Conservation (phyloP, 2,113 vertebrate genomes). For the Coreoperca whiteheadi region DNA sequence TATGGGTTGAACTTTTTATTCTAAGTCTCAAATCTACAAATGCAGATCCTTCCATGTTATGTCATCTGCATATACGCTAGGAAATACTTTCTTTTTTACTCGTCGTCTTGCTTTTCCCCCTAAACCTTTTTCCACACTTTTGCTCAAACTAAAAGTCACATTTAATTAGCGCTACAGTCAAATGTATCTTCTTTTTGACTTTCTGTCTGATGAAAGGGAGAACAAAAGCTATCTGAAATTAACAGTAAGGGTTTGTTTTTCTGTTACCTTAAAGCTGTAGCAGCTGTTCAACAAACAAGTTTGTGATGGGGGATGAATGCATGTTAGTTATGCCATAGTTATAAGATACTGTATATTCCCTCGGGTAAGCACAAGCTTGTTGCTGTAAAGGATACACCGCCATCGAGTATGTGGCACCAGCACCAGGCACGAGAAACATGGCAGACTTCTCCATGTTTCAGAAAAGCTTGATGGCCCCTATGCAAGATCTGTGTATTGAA, state of each 20-base stretch:
- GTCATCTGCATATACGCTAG: not conserved
- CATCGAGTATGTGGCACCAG: slow-evolving; percentile 10
- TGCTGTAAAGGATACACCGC: slow-evolving; percentile 9
- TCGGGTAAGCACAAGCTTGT: slow-evolving; percentile 7
- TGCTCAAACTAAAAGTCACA: not conserved
- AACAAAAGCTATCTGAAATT: slow-evolving; percentile 69
- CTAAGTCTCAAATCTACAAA: not conserved
- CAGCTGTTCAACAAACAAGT: slow-evolving; percentile 78
- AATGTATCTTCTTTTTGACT: not conserved
- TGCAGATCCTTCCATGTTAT: not conserved
- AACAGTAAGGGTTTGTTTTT: slow-evolving; percentile 60
- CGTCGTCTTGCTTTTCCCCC: not conserved
- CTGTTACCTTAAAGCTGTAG: slow-evolving; percentile 45
- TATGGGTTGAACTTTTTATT: not conserved
- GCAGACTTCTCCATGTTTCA: slow-evolving; percentile 32
- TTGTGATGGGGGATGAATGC: slow-evolving; percentile 44
- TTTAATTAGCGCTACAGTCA: not conserved
- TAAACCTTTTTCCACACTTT: not conserved
- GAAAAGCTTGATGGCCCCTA: slow-evolving; percentile 31
- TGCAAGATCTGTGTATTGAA: slow-evolving; percentile 47
- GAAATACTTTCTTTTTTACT: not conserved
- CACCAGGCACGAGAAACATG: slow-evolving; percentile 31
- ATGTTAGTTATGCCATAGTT: not conserved
- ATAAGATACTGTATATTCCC: slow-evolving; percentile 1
- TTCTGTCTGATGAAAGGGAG: slow-evolving; percentile 70